phyloP scores from a whole-genome alignment of 2,888 invertebrate species.

The Drosophila stalkeri region DNA sequence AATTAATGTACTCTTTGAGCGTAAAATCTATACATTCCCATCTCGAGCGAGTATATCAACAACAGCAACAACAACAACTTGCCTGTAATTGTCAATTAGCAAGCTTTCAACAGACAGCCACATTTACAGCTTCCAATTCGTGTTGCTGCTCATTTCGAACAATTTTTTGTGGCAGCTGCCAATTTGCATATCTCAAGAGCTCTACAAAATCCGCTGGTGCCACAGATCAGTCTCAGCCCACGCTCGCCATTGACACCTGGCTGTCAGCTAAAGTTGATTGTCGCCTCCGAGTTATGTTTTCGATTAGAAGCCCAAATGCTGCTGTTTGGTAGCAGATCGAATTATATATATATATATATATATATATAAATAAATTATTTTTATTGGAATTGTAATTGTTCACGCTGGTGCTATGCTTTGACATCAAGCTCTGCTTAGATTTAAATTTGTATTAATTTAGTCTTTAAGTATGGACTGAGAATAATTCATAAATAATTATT shows the following conservation, averaged over 20 bases:
- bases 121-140: conserved; percentile 48
- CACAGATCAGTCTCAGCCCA: conserved; percentile 47
- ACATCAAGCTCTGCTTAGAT: conserved; percentile 6
- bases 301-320: conserved; percentile 40
- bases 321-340: conserved; percentile 66
- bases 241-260: conserved; percentile 65
- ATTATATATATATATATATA: conserved; percentile 23
- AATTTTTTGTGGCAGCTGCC: conserved; percentile 41
- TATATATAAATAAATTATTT: conserved; percentile 17
- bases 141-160: conserved; percentile 13
- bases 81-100: conserved; percentile 79
- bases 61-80: conserved; percentile 31
- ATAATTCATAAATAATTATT: no score
- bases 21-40: not conserved
- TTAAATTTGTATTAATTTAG: conserved; percentile 6
- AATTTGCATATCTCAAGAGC: conserved; percentile 61
- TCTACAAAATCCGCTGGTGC: conserved; percentile 8
- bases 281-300: conserved; percentile 36
- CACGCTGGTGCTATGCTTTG: conserved; percentile 31
- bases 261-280: conserved; percentile 58
- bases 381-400: conserved; percentile 30
- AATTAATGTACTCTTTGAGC: no score
- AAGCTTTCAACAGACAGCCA: conserved; percentile 71
- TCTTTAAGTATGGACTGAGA: not conserved
- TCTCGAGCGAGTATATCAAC: not conserved